phyloP scores from a whole-genome alignment of 1,140 invertebrate genomes.

The Euura lappo region DNA sequence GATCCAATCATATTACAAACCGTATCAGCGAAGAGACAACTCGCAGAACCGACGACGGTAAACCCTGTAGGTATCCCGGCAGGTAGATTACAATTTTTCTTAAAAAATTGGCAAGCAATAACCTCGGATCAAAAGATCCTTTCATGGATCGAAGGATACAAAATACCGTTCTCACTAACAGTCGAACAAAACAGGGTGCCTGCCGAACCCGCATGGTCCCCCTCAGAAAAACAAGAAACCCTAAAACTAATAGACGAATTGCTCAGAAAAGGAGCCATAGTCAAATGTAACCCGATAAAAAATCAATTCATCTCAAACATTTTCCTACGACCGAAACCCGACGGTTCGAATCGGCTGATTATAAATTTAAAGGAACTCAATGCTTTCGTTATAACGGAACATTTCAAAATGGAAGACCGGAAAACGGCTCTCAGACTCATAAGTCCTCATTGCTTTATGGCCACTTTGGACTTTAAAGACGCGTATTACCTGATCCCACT shows the following conservation, averaged over 20 bases:
- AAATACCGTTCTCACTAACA: slow-evolving; percentile 13
- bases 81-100: slow-evolving; percentile 8
- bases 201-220: not conserved
- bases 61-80: not conserved
- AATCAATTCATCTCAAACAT: not conserved
- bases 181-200: slow-evolving; percentile 8
- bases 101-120: slow-evolving; percentile 15
- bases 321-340: not conserved
- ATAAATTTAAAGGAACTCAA: not conserved
- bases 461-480: too few species aligned
- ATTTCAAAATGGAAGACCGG: not conserved
- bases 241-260: slow-evolving; percentile 13
- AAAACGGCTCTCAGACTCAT: not conserved
- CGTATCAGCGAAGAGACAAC: not conserved
- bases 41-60: not conserved
- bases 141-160: slow-evolving; percentile 11
- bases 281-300: not conserved
- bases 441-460: not conserved
- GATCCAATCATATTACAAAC: not conserved
- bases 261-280: slow-evolving; percentile 15
- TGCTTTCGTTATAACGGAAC: not conserved
- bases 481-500: too few species aligned
- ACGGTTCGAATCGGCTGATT: not conserved
- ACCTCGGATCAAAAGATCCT: slow-evolving; percentile 12
- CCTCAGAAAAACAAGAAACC: slow-evolving; percentile 8